A percentile compares a stretch with the other conserved stretches of the same genome.
phyloP scores from a whole-genome alignment of 2,888 invertebrate genomes.

The Tanypteryx hageni region DNA sequence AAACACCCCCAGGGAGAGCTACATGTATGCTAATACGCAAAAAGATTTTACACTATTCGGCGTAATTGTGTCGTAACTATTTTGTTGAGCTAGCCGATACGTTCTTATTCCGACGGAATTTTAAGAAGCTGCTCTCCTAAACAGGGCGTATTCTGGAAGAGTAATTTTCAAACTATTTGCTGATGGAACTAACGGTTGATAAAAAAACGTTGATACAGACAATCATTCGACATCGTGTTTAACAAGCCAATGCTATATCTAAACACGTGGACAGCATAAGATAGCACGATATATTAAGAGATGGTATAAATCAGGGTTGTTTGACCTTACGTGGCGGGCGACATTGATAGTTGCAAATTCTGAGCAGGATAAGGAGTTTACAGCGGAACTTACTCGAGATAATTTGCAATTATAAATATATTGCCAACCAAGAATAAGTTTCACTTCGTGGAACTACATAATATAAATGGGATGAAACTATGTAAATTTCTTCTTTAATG shows the following conservation, averaged over 20 bases:
- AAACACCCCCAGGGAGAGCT: constrained; percentile 34
- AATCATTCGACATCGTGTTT: neutral
- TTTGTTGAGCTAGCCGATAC: neutral
- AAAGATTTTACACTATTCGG: constrained; percentile 31
- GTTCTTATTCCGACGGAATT: constrained; percentile 38
- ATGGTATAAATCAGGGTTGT: neutral
- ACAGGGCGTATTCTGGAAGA: neutral
- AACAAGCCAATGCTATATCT: neutral
- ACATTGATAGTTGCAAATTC: too few relatives aligned
- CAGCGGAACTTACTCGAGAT: too few relatives aligned
- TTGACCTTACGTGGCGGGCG: too few relatives aligned
- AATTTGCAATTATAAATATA: too few relatives aligned
- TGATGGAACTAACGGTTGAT: neutral
- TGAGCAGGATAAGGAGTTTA: too few relatives aligned
- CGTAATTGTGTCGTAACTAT: constrained; percentile 44
- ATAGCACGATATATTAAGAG: neutral
- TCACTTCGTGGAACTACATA: too few relatives aligned
- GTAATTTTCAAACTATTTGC: constrained; percentile 8
- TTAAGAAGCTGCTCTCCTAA: constrained; percentile 36
- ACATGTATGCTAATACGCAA: constrained; percentile 56
- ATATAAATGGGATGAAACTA: too few relatives aligned
- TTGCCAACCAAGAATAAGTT: too few relatives aligned
- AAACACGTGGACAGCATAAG: neutral
- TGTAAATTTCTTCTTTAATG: too few relatives aligned
- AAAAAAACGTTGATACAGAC: neutral